phyloP scores from a whole-genome alignment of 2,113 vertebrate genomes.

The Chascanopsetta lugubris region DNA sequence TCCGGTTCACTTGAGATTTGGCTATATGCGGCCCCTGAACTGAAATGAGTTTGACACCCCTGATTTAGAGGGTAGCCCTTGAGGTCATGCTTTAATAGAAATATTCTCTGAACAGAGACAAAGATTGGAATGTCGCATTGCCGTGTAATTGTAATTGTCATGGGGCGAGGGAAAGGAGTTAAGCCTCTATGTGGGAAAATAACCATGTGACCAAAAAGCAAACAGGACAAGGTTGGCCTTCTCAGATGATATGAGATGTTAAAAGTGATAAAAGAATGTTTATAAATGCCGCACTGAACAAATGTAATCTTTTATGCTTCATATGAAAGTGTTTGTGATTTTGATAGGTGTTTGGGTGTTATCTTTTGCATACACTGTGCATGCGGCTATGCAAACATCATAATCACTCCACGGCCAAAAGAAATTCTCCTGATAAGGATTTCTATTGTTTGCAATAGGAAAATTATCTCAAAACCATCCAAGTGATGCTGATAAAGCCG shows the following conservation, averaged over 20 bases:
- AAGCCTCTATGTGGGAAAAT: slow-evolving; percentile 50
- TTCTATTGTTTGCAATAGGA: slow-evolving; percentile 67
- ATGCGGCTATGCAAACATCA: slow-evolving; percentile 82
- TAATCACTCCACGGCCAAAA: slow-evolving; percentile 84
- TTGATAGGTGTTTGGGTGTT: slow-evolving; percentile 84
- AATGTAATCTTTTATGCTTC: slow-evolving; percentile 67
- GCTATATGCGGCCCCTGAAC: too few species aligned
- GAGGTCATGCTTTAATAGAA: background rate
- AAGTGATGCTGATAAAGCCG: slow-evolving; percentile 23
- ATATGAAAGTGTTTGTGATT: slow-evolving; percentile 82
- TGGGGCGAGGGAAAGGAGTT: slow-evolving; percentile 9
- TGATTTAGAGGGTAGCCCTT: too few species aligned
- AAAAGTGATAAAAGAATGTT: slow-evolving; percentile 64
- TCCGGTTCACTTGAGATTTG: too few species aligned
- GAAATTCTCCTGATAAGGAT: slow-evolving; percentile 73
- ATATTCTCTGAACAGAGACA: background rate
- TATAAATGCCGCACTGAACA: slow-evolving; percentile 81
- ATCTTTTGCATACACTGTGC: slow-evolving; percentile 74
- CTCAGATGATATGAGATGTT: slow-evolving; percentile 76
- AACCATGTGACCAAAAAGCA: slow-evolving; percentile 26
- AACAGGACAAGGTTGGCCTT: slow-evolving; percentile 15
- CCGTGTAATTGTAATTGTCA: background rate
- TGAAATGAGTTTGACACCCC: too few species aligned
- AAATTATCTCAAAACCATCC: slow-evolving; percentile 33
- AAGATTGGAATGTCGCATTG: background rate